phyloP scores from a whole-genome alignment of 2,797 vertebrate genomes.

The Amblyraja radiata region DNA sequence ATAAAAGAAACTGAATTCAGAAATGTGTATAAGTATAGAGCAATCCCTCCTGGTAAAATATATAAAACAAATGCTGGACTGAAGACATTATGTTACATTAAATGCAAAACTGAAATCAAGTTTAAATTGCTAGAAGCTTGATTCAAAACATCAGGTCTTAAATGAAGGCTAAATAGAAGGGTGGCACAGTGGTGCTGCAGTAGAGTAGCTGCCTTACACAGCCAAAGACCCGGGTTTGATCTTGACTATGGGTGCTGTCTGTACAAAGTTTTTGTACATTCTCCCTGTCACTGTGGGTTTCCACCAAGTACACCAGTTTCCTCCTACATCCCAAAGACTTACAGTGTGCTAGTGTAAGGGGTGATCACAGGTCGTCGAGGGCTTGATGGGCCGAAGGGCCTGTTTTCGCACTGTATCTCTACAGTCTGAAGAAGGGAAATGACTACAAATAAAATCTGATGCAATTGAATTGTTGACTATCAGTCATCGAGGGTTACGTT shows the following conservation, averaged over 20 bases:
- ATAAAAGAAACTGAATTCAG: background rate
- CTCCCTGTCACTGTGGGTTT: no score
- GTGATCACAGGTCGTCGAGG: no score
- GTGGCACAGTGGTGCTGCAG: no score
- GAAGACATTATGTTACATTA: background rate
- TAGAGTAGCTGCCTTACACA: no score
- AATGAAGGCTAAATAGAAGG: no score
- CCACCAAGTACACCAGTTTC: no score
- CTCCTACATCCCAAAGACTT: no score
- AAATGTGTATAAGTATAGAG: background rate
- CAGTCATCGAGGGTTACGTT: background rate
- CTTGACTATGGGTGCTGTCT: no score
- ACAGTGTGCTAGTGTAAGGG: no score
- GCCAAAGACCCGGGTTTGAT: no score
- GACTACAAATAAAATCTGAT: background rate
- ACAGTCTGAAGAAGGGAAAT: background rate
- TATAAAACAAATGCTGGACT: background rate
- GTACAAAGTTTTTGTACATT: no score
- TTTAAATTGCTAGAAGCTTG: background rate
- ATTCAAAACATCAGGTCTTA: background rate
- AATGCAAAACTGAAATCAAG: background rate
- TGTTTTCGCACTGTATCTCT: background rate
- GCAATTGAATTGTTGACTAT: background rate
- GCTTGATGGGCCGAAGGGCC: no score
- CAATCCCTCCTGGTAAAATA: background rate